Evolutionary conservation across 2,797 vertebrate genomes (phyloP).

Genomic region (Myoxocephalus aenaeus): DNA sequence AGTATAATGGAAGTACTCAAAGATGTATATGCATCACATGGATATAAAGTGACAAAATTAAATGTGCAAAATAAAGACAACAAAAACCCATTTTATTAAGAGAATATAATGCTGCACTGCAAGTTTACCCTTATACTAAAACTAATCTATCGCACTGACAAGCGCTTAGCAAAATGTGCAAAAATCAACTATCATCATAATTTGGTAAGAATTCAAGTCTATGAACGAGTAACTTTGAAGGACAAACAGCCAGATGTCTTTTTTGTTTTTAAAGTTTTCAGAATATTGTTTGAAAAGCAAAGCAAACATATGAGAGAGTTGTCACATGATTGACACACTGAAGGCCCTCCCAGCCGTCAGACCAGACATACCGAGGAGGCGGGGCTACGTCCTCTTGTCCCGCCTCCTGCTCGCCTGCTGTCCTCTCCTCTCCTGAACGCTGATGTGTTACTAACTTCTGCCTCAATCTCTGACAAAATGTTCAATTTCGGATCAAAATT

Average conservation of each 20-base stretch:
- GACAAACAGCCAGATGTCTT: too few species aligned
- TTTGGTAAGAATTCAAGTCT: background rate
- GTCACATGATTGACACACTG: background rate
- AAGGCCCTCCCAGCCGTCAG: background rate
- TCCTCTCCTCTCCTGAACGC: constrained; percentile 63
- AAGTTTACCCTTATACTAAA: background rate
- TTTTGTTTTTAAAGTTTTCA: background rate
- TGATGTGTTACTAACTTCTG: constrained; percentile 73
- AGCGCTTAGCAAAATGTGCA: background rate
- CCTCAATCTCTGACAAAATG: constrained; percentile 68
- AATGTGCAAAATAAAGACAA: background rate
- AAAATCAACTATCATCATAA: background rate
- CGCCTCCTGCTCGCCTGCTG: constrained; percentile 23
- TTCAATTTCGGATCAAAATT: constrained; percentile 72
- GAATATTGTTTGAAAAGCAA: background rate
- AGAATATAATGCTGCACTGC: too few species aligned
- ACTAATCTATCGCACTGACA: background rate
- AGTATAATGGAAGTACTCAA: background rate
- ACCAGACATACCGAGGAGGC: constrained; percentile 14
- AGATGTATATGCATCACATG: background rate
- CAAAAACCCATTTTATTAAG: background rate
- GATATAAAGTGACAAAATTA: background rate
- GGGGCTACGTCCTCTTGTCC: constrained; percentile 26
- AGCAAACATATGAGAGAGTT: background rate
- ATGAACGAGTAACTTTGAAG: background rate